phyloP scores from a whole-genome alignment of 2,113 vertebrate genomes.

The Peromyscus leucopus region DNA sequence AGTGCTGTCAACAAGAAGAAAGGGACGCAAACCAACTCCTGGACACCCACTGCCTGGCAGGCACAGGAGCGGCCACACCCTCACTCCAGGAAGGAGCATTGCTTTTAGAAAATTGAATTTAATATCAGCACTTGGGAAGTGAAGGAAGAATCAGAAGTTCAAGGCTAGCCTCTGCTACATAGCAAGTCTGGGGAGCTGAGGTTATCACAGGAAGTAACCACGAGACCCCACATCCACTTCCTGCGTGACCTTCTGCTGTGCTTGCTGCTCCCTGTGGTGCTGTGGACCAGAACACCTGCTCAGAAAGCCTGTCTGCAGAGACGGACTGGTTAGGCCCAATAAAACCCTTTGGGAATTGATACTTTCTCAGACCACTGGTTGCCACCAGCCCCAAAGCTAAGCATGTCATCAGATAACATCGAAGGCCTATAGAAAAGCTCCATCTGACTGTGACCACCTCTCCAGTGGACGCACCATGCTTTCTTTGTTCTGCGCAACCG shows the following conservation, averaged over 20 bases:
- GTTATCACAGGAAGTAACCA: background rate
- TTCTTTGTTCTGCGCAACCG: background rate
- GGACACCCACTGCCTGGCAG: background rate
- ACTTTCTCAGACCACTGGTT: background rate
- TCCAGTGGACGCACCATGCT: background rate
- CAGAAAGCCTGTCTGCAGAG: background rate
- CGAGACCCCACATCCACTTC: background rate
- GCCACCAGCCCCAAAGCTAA: background rate
- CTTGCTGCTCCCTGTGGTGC: background rate
- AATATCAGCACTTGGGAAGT: background rate
- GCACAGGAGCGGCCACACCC: background rate
- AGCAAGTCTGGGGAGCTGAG: background rate
- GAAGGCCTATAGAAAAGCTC: background rate
- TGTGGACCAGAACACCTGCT: background rate
- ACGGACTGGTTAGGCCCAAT: background rate
- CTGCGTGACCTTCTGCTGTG: background rate
- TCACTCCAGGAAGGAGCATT: slow-evolving; percentile 18
- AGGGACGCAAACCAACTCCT: background rate
- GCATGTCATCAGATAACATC: background rate
- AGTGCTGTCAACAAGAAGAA: slow-evolving; percentile 28
- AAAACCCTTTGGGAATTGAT: background rate
- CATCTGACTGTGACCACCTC: background rate
- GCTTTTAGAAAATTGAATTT: slow-evolving; percentile 25
- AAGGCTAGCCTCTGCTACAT: background rate
- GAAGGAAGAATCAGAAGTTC: background rate